Conservation (phyloP, 2,113 vertebrate genomes). For the Excalfactoria chinensis region DNA sequence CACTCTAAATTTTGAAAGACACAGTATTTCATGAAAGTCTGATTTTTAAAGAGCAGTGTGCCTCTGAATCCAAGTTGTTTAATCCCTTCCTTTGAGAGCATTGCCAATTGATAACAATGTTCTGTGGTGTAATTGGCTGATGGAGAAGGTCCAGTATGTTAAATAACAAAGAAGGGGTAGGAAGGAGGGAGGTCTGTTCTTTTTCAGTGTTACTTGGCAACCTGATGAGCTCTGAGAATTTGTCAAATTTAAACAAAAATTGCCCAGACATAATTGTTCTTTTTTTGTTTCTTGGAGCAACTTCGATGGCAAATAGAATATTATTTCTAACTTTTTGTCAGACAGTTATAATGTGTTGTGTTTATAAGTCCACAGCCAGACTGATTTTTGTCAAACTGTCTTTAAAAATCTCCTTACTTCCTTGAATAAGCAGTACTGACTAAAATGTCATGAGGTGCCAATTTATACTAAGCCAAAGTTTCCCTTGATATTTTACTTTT, state of each 20-base stretch:
- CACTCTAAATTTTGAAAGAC: slow-evolving; percentile 11
- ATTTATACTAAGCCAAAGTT: slow-evolving; percentile 61
- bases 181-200: slow-evolving; percentile 19
- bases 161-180: background rate
- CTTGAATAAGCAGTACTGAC: slow-evolving; percentile 47
- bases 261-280: background rate
- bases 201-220: slow-evolving; percentile 56
- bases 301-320: slow-evolving; percentile 29
- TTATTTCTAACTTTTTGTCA: slow-evolving; percentile 55
- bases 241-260: slow-evolving; percentile 49
- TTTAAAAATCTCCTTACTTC: slow-evolving; percentile 48
- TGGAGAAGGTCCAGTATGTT: background rate
- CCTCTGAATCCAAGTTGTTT: slow-evolving; percentile 54
- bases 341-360: slow-evolving; percentile 4
- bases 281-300: slow-evolving; percentile 27
- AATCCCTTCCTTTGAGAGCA: slow-evolving; percentile 18
- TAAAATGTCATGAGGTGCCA: slow-evolving; percentile 55
- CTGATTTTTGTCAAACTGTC: slow-evolving; percentile 35
- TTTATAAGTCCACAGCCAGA: slow-evolving; percentile 46
- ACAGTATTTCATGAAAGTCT: background rate
- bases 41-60: background rate
- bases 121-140: slow-evolving; percentile 33
- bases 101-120: slow-evolving; percentile 32
- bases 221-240: slow-evolving; percentile 47
- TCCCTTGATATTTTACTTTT: slow-evolving; percentile 59